phyloP scores from a whole-genome alignment of 2,113 vertebrate genomes.

The Semnopithecus entellus region DNA sequence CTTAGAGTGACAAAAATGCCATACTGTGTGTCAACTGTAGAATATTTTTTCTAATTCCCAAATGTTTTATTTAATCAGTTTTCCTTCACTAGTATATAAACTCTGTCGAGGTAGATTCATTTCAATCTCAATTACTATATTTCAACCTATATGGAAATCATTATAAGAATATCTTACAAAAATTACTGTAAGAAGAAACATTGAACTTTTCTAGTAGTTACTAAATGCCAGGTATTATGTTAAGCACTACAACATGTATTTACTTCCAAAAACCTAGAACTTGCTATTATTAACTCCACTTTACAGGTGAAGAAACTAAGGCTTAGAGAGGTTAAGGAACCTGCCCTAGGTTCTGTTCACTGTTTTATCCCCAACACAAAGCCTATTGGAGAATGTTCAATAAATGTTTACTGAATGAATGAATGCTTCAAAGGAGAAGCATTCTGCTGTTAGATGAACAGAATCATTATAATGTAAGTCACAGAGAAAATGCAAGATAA shows the following conservation, averaged over 20 bases:
- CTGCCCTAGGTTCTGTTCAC: neutral
- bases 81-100: neutral
- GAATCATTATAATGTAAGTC: neutral
- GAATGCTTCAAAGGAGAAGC: neutral
- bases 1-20: neutral
- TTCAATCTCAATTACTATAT: neutral
- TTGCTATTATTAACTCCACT: neutral
- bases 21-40: neutral
- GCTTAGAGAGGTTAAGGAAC: neutral
- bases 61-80: neutral
- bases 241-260: neutral
- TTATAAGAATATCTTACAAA: neutral
- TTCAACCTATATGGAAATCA: neutral
- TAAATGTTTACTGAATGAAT: neutral
- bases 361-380: neutral
- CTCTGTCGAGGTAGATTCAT: neutral
- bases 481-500: too few relatives aligned
- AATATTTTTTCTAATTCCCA: neutral
- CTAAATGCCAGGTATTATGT: neutral
- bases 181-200: constrained; percentile 10
- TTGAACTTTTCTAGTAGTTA: neutral
- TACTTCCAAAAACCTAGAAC: neutral
- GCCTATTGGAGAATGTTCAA: neutral
- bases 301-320: neutral
- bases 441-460: neutral